Conservation (phyloP, 2,888 invertebrate genomes). For the Sussaba pulchella region DNA sequence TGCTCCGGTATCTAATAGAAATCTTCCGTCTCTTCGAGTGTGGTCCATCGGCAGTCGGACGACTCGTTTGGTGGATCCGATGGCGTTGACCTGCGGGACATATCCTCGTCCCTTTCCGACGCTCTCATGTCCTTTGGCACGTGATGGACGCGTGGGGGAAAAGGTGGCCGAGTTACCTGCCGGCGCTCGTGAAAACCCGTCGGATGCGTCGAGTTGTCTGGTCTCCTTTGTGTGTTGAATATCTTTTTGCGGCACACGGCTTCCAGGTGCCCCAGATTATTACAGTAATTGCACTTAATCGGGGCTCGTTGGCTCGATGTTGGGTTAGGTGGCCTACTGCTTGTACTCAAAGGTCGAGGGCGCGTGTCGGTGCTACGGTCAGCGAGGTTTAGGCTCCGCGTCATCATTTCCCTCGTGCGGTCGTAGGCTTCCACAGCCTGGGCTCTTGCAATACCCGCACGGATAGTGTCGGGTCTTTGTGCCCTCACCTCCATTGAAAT, state of each 20-base stretch:
- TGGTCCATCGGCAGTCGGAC: slow-evolving; percentile 14
- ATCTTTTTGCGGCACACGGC: background rate
- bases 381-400: background rate
- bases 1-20: slow-evolving; percentile 13
- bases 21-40: slow-evolving; percentile 12
- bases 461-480: background rate
- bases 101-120: background rate
- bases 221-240: background rate
- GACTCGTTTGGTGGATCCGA: slow-evolving; percentile 26
- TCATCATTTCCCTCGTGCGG: slow-evolving; percentile 17
- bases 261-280: background rate
- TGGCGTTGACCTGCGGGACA: slow-evolving; percentile 7
- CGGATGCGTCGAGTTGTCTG: background rate
- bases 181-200: background rate
- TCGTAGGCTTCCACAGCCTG: slow-evolving; percentile 22
- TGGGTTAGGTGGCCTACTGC: background rate
- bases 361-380: background rate
- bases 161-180: background rate
- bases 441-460: slow-evolving; percentile 2
- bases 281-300: background rate
- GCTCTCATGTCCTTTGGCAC: background rate
- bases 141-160: background rate
- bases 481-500: slow-evolving; percentile 9
- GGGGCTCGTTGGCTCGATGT: background rate
- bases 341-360: background rate